Base-by-base conservation (phyloP, 1,140 invertebrate species). In the Odontomachus brunneus region DNA sequence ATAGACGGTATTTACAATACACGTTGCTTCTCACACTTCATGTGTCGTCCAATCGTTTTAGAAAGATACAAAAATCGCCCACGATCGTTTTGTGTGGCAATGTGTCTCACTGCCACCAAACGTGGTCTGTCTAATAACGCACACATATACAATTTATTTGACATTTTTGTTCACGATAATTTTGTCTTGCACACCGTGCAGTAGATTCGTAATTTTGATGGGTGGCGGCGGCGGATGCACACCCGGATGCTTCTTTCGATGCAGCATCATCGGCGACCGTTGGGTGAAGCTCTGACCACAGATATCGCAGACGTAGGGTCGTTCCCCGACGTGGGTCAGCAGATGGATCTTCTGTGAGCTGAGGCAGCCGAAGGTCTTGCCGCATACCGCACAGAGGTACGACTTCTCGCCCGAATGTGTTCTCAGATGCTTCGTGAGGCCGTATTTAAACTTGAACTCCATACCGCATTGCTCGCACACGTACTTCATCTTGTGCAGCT, bases 351-450 rank as follows among this genome's bases (percentile, higher is more conserved):
- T 94, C 65, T 95, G 91, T 1, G 90, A 93, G 86, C 93, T 94
- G 5, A 93, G 88, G 71, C 93, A 93, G 0, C 92, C 94, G 85
- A 96, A 97, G 0, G 94, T 94, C 88, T 95, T 96, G 4, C 95
- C 95, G 83, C 96, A 96, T 11, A 94, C 88, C 2, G 94, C 91
- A 88, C 96, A 96, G 2, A 95, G 87, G 89, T 96, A 97, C 0
- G 96, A 96, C 84, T 96, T 96, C 85, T 96, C 96, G 74, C 95
- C 95, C 0, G 96, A 96, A 84, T 97, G 97, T 1, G 95, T 95
- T 29, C 95, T 93, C 87, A 95, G 93, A 81, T 96, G 95, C 0
- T 95, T 95, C 57, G 94, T 95, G 15, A 97, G 92, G 14, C 96
- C 95, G 76, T 96, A 96, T 60, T 95, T 95, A 87, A 95, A 95